Base-by-base conservation (phyloP, 2,113 vertebrate genomes). In the Ammodytes marinus region DNA sequence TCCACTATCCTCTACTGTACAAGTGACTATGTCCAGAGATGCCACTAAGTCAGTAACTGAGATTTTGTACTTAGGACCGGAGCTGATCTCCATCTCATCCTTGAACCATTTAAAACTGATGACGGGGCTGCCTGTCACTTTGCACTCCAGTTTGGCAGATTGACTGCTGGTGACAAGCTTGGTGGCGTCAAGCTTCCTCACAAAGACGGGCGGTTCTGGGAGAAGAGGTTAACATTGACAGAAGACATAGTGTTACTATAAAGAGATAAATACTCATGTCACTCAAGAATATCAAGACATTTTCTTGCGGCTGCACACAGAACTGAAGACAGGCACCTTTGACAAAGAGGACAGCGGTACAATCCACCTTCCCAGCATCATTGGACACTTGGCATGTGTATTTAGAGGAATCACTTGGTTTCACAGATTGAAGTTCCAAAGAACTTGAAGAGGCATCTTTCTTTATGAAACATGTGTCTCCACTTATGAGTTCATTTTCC, bases 381-480 rank as follows among this genome's bases (percentile, higher is more conserved):
- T 99, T 99, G 90, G 95, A 95, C 66, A 99, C 95, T 94, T 97
- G 96, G 92, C 98, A 99, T 1, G 93, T 97, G 52, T 99, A 99
- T 81, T 95, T 95, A 63, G 96, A 96, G 0, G 97, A 98, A 82
- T 99, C 97, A 0, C 91, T 72, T 14, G 96, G 95, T 91, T 99
- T 99, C 35, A 99, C 97, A 2, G 96, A 94, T 1, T 97, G 96
- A 79, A 99, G 95, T 73, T 98, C 97, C 94, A 99, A 66, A 65
- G 95, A 97, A 89, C 96, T 99, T 54, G 95, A 95, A 63, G 96
- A 94, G 27, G 95, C 93, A 80, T 99, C 97, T 93, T 97, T 99
- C 91, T 96, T 97, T 81, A 99, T 97, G 77, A 98, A 99, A 89
- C 93, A 98, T 79, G 94, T 91, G 89, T 97, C 97, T 85, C 97